These are phyloP conservation scores for Trematocara variabile DNA, from an alignment of 2,113 vertebrate genomes.

Conservation along the genomic window DNA sequence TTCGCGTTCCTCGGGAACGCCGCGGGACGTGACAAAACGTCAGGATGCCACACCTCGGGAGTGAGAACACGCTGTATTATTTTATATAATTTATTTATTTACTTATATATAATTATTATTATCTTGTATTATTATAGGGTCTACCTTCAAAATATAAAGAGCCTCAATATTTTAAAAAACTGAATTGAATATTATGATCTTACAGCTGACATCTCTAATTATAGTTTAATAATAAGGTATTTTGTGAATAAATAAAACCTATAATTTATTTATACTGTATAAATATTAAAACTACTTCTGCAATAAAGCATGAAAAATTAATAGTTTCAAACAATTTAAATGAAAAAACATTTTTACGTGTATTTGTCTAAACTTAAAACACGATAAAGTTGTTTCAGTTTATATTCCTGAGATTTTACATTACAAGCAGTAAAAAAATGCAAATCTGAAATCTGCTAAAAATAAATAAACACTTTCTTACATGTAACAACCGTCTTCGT, in stretches of 20 bases:
- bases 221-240: background rate
- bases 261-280: background rate
- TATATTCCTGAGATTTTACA: background rate
- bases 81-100: too few relatives aligned
- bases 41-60: too few relatives aligned
- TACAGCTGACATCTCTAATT: background rate
- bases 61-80: too few relatives aligned
- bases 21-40: too few relatives aligned
- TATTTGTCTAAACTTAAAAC: background rate
- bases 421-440: background rate
- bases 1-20: too few relatives aligned
- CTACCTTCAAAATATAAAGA: background rate
- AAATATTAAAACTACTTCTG: background rate
- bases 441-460: background rate
- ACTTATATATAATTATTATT: too few relatives aligned
- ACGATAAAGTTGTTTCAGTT: background rate
- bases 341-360: background rate
- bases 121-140: background rate
- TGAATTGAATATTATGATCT: background rate
- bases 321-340: background rate
- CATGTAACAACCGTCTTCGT: background rate
- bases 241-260: background rate
- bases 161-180: background rate
- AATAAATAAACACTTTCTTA: background rate
- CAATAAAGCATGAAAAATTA: background rate